A percentile compares a stretch with the other conserved stretches of the same genome.
phyloP scores from a whole-genome alignment of 2,888 invertebrate species.

The Xestia c-nigrum region DNA sequence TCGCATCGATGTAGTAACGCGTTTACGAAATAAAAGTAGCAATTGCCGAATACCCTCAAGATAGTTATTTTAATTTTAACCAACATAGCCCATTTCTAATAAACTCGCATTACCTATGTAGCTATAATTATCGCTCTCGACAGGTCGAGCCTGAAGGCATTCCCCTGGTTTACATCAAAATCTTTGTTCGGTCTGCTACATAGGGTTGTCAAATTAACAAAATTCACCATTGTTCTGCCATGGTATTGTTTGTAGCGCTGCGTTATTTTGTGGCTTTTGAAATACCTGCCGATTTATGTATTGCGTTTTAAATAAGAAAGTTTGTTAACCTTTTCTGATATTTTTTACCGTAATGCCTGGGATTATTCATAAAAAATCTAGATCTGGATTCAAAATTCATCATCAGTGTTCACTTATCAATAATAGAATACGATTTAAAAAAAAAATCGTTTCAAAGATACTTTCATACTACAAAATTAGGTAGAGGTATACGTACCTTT shows the following conservation, averaged over 20 bases:
- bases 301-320: no score
- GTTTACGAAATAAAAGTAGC: background rate
- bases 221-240: constrained; percentile 30
- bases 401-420: no score
- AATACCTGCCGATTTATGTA: background rate
- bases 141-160: constrained; percentile 1
- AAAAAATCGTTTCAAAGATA: background rate
- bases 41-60: background rate
- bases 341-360: no score
- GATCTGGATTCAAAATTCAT: no score
- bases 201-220: constrained; percentile 36
- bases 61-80: no score
- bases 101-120: background rate
- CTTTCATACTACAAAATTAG: background rate
- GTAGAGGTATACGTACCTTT: no score
- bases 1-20: background rate
- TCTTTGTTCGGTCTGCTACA: constrained; percentile 22
- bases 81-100: no score
- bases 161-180: constrained; percentile 6
- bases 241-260: constrained; percentile 10
- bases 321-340: no score
- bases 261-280: constrained; percentile 17
- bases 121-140: background rate
- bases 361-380: no score
- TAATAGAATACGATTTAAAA: background rate